phyloP scores from a whole-genome alignment of 2,888 invertebrate genomes.

The Smittia sp. region DNA sequence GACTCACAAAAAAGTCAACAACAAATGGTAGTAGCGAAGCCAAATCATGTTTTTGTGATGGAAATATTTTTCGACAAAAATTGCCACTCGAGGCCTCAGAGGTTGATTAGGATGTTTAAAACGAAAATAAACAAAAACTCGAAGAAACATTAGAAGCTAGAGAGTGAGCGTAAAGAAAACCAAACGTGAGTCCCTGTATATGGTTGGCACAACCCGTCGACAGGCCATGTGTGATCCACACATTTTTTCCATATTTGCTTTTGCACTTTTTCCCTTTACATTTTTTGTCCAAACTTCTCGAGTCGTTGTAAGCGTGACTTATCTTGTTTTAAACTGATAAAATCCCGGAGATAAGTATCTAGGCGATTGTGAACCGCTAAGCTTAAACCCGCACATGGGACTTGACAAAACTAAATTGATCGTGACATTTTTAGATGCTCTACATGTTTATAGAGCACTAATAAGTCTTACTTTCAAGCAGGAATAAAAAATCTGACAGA shows the following conservation, averaged over 20 bases:
- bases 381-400: background rate
- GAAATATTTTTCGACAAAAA: background rate
- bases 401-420: constrained; percentile 33
- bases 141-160: constrained; percentile 12
- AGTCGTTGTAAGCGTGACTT: constrained; percentile 12
- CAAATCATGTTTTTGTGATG: constrained; percentile 6
- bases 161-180: constrained; percentile 30
- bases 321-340: constrained; percentile 21
- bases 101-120: background rate
- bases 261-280: constrained; percentile 5
- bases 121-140: constrained; percentile 22
- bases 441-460: constrained; percentile 33
- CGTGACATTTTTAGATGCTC: constrained; percentile 35
- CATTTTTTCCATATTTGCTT: constrained; percentile 4
- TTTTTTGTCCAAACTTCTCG: background rate
- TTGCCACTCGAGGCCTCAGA: constrained; percentile 4
- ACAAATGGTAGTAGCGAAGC: background rate
- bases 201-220: constrained; percentile 31
- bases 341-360: background rate
- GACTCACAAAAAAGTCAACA: background rate
- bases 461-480: constrained; percentile 10
- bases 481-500: background rate
- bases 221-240: constrained; percentile 29
- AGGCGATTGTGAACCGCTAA: background rate
- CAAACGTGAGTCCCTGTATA: background rate